Evolutionary conservation across 2,113 vertebrate species (phyloP).

Genomic region (Cyrtonyx montezumae): DNA sequence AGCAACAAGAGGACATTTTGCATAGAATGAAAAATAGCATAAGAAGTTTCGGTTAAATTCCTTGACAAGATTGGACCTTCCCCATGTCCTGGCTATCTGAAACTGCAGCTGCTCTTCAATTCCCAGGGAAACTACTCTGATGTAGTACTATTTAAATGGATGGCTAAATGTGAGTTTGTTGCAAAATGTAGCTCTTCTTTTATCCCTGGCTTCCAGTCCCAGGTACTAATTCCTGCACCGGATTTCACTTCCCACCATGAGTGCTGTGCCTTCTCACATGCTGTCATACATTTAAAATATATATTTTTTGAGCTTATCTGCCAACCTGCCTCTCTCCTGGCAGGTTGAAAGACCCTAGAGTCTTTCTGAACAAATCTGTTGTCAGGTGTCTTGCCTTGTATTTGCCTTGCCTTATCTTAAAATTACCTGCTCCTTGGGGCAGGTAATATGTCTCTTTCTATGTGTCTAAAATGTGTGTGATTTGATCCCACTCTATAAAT

Average conservation of each 20-base stretch:
- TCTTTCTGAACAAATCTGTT: neutral
- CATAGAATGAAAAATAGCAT: neutral
- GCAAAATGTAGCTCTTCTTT: neutral
- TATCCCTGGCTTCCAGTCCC: neutral
- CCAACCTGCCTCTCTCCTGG: neutral
- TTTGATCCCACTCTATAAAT: conserved; percentile 36
- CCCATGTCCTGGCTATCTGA: neutral
- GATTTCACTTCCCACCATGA: neutral
- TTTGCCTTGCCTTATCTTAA: conserved; percentile 7
- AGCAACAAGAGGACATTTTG: neutral
- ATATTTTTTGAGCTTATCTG: neutral
- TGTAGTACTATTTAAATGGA: neutral
- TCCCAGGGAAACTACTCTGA: neutral
- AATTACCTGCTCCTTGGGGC: neutral
- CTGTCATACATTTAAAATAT: neutral
- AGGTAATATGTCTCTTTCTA: conserved; percentile 1
- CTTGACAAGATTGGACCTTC: neutral
- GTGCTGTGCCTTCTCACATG: neutral
- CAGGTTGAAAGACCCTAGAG: neutral
- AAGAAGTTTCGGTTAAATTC: neutral
- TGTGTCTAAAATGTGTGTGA: neutral
- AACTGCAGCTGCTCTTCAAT: neutral
- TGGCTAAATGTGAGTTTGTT: neutral
- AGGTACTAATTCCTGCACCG: neutral
- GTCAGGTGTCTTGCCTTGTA: conserved; percentile 1